These are phyloP conservation scores for Macrophya alboannulata DNA, from an alignment of 2,888 invertebrate genomes.

Conservation along the genomic window DNA sequence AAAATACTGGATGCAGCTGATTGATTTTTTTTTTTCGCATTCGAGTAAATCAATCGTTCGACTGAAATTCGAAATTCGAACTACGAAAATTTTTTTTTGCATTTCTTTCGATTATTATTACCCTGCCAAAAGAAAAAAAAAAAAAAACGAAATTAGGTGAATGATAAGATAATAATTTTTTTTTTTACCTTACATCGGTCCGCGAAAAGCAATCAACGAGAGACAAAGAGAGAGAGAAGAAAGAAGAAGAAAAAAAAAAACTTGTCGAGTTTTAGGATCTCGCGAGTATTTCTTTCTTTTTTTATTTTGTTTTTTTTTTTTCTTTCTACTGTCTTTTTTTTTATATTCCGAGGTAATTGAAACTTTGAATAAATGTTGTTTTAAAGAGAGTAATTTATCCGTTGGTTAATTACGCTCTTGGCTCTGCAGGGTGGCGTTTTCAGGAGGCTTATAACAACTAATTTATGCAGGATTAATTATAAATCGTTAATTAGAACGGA, in stretches of 20 bases:
- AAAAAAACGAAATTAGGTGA: neutral
- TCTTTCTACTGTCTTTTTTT: neutral
- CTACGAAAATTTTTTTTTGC: neutral
- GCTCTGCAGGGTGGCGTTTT: neutral
- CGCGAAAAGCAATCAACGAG: neutral
- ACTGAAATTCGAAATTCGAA: neutral
- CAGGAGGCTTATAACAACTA: slow-evolving; percentile 14
- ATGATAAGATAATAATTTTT: no score
- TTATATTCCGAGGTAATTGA: neutral
- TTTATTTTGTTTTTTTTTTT: neutral
- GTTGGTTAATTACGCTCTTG: slow-evolving; percentile 1
- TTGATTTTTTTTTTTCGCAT: no score
- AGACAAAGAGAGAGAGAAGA: neutral
- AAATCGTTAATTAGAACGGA: slow-evolving; percentile 50
- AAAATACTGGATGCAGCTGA: neutral
- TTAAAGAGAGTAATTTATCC: slow-evolving; percentile 27
- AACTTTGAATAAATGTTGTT: neutral
- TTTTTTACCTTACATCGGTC: neutral
- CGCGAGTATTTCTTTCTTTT: neutral
- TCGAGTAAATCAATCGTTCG: no score
- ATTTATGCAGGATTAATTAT: slow-evolving; percentile 46
- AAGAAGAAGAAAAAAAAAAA: neutral
- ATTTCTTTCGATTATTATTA: no score
- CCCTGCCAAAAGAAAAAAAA: neutral
- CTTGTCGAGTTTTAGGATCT: neutral